phyloP scores from a whole-genome alignment of 2,113 vertebrate species.

The Marcusenius ussheri region DNA sequence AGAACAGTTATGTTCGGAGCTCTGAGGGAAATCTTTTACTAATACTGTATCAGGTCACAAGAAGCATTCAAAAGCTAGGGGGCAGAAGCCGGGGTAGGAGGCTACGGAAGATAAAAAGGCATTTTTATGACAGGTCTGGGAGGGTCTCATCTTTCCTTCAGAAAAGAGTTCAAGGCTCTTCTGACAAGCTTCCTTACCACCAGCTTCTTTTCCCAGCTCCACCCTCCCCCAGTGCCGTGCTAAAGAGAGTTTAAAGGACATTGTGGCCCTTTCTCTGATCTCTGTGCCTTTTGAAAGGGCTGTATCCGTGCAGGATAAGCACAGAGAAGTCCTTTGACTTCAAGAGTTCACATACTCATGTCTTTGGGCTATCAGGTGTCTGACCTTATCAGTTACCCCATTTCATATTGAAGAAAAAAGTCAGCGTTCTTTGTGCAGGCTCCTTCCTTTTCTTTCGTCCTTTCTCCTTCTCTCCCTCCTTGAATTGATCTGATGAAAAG shows the following conservation, averaged over 20 bases:
- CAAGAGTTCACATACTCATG: constrained; percentile 79
- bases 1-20: not conserved
- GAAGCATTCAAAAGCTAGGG: constrained; percentile 27
- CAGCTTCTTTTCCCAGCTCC: constrained; percentile 29
- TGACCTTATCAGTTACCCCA: constrained; percentile 82
- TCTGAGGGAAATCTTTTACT: constrained; percentile 27
- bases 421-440: constrained; percentile 70
- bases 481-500: constrained; percentile 81
- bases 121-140: constrained; percentile 81
- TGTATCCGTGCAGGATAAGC: constrained; percentile 43
- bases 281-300: constrained; percentile 74
- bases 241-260: constrained; percentile 78
- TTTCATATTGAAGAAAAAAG: constrained; percentile 65
- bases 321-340: constrained; percentile 85
- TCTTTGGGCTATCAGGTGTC: constrained; percentile 83
- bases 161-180: constrained; percentile 88
- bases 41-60: constrained; percentile 39
- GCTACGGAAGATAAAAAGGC: constrained; percentile 65
- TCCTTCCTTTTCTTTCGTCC: constrained; percentile 55
- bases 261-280: constrained; percentile 80
- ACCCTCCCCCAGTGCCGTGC: constrained; percentile 58
- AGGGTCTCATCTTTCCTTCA: constrained; percentile 88
- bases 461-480: constrained; percentile 62
- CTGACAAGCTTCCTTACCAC: constrained; percentile 80
- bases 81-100: constrained; percentile 61